These are phyloP conservation scores for Enteromius radiatus DNA, from an alignment of 2,797 vertebrate species.

Conservation along the genomic window DNA sequence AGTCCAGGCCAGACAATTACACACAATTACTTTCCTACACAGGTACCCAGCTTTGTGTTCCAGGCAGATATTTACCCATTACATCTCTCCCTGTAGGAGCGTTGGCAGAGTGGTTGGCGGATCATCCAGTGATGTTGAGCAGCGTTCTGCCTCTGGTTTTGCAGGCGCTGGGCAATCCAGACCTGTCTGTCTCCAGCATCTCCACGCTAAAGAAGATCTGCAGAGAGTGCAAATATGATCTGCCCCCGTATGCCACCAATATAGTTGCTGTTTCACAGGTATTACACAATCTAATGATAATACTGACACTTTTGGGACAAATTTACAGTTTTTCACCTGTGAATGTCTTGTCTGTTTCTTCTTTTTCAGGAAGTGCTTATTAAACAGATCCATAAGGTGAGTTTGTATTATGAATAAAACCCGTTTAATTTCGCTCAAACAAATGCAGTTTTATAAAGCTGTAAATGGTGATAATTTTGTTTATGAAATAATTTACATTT, in stretches of 20 bases:
- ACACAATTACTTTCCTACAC: neutral
- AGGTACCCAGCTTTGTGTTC: neutral
- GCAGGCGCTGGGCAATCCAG: slow-evolving; percentile 94
- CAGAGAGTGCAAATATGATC: slow-evolving; percentile 96
- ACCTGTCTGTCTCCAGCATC: slow-evolving; percentile 96
- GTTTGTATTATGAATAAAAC: slow-evolving; percentile 59
- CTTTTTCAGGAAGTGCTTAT: slow-evolving; percentile 91
- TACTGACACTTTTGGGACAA: neutral
- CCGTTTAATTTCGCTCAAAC: neutral
- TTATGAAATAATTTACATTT: neutral
- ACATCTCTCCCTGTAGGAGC: slow-evolving; percentile 78
- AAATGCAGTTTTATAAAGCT: neutral
- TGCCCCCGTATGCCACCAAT: slow-evolving; percentile 94
- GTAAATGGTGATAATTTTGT: neutral
- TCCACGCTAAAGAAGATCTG: slow-evolving; percentile 98
- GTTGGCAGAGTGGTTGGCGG: slow-evolving; percentile 95
- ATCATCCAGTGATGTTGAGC: slow-evolving; percentile 98
- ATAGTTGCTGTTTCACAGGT: slow-evolving; percentile 99
- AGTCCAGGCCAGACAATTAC: neutral
- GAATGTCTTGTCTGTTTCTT: slow-evolving; percentile 9
- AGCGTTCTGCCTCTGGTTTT: slow-evolving; percentile 94
- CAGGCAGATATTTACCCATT: slow-evolving; percentile 8
- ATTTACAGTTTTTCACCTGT: neutral
- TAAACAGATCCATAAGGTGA: slow-evolving; percentile 99
- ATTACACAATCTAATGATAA: slow-evolving; percentile 6